phyloP scores from a whole-genome alignment of 2,113 vertebrate genomes.

The Oriolus oriolus region DNA sequence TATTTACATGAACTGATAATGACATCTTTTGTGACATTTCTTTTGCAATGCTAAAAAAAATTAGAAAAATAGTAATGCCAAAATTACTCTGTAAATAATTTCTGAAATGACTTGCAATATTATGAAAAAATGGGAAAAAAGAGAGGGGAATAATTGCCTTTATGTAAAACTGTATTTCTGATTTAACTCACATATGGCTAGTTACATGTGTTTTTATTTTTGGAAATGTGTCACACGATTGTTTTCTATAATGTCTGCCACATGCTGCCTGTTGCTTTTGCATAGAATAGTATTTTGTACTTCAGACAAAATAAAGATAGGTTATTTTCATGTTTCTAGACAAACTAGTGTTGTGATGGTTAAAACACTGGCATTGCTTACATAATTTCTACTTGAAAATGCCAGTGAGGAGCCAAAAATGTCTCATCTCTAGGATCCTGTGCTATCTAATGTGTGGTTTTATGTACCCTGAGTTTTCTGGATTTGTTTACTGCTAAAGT shows the following conservation, averaged over 20 bases:
- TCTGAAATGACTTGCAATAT: not conserved
- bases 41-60: not conserved
- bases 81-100: not conserved
- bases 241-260: slow-evolving; percentile 36
- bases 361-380: not conserved
- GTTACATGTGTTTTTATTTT: slow-evolving; percentile 45
- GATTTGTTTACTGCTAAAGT: too few species aligned
- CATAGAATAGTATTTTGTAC: not conserved
- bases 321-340: not conserved
- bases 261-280: not conserved
- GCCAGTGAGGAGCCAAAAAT: not conserved
- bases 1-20: not conserved
- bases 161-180: not conserved
- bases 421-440: not conserved
- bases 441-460: not conserved
- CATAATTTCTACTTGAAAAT: not conserved
- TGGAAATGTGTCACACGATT: not conserved
- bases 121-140: not conserved
- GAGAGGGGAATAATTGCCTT: not conserved
- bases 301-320: not conserved
- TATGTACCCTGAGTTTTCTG: not conserved
- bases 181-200: not conserved
- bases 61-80: not conserved
- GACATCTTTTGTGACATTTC: not conserved
- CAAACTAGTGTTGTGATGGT: not conserved